Evolutionary conservation across 2,888 invertebrate species (phyloP).

Genomic region (Cynaeus angustus): DNA sequence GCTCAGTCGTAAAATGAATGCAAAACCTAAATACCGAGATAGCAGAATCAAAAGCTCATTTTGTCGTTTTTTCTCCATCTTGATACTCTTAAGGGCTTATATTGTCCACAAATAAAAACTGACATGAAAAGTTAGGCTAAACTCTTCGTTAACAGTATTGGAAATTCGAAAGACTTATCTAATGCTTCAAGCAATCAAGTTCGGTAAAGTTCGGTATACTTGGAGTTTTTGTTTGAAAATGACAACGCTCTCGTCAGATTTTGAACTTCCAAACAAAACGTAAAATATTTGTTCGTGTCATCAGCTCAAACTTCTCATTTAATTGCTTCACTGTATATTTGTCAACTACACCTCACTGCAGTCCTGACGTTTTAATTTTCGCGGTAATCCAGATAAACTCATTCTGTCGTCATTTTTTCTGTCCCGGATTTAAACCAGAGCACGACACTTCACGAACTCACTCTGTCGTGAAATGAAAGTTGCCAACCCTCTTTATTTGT

Average conservation of each 20-base stretch:
- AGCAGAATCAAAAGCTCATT: neutral
- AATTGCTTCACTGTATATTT: neutral
- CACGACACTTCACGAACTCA: conserved; percentile 20
- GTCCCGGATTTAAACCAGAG: conserved; percentile 3
- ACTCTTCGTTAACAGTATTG: no score
- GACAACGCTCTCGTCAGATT: no score
- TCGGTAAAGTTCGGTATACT: no score
- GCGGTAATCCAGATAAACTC: neutral
- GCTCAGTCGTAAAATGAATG: conserved; percentile 2
- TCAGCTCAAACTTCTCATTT: neutral
- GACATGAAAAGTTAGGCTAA: no score
- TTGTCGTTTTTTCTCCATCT: neutral
- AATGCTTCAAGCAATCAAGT: no score
- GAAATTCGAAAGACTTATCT: no score
- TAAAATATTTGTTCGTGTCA: neutral
- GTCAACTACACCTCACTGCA: neutral
- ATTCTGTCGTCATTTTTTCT: conserved; percentile 7
- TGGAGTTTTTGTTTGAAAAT: no score
- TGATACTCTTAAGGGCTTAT: no score
- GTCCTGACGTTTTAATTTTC: conserved; percentile 4
- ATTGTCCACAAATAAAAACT: no score
- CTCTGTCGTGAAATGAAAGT: conserved; percentile 34
- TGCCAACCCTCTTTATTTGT: conserved; percentile 23
- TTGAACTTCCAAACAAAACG: no score
- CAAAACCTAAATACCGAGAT: neutral